Percentiles rank a stretch among this genome's conserved stretches.
Conservation (phyloP, 2,888 invertebrate species). For the Hymenopus coronatus region DNA sequence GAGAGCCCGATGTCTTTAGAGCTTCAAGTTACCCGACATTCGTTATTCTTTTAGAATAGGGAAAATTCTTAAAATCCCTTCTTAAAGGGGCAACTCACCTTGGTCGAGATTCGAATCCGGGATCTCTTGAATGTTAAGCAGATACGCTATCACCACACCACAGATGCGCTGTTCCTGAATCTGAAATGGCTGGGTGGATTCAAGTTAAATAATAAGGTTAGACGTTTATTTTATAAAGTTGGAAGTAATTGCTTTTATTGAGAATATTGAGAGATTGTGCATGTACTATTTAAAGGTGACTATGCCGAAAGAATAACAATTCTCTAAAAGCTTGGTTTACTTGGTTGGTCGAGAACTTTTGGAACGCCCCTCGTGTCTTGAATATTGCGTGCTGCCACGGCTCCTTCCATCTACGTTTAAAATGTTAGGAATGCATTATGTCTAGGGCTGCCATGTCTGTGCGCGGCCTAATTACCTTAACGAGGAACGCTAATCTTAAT, state of each 20-base stretch:
- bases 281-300: background rate
- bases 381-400: background rate
- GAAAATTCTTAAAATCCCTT: no score
- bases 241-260: background rate
- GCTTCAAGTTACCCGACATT: no score
- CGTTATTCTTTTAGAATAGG: no score
- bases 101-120: no score
- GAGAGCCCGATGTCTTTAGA: no score
- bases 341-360: background rate
- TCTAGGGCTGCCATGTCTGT: constrained; percentile 36
- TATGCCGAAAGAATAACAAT: background rate
- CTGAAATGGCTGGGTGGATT: background rate
- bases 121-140: no score
- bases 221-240: background rate
- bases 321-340: background rate
- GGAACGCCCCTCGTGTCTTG: background rate
- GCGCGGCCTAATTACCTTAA: constrained; percentile 20
- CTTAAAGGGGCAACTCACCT: no score
- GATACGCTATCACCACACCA: no score
- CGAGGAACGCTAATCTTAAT: background rate
- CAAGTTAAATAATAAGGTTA: background rate
- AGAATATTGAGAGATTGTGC: background rate
- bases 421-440: no score
- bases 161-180: background rate
- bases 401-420: no score